These are phyloP conservation scores for Arothron firmamentum DNA, from an alignment of 2,113 vertebrate species.

Conservation along the genomic window DNA sequence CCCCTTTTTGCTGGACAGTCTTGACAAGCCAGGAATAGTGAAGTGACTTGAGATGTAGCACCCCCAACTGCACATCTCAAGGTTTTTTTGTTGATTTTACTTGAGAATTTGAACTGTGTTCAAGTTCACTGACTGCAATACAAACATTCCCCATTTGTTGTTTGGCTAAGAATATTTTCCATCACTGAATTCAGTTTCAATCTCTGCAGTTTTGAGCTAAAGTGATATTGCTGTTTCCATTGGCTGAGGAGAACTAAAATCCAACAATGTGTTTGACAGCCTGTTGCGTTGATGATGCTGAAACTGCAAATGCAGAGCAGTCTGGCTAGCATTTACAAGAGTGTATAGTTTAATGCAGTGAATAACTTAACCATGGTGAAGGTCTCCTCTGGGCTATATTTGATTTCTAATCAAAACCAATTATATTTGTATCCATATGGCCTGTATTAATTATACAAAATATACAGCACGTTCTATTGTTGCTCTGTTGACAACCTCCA, in stretches of 20 bases:
- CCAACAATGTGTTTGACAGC: constrained; percentile 23
- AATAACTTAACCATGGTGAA: too few species aligned
- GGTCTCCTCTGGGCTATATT: neutral
- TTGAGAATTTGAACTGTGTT: neutral
- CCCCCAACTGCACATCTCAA: neutral
- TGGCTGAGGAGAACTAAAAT: constrained; percentile 22
- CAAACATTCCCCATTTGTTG: too few species aligned
- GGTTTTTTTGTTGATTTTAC: neutral
- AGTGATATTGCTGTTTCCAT: constrained; percentile 47
- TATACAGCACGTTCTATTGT: neutral
- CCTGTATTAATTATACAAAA: neutral
- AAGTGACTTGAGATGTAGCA: neutral
- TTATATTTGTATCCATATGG: neutral
- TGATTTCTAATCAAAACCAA: neutral
- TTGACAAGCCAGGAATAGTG: neutral
- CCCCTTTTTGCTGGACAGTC: neutral
- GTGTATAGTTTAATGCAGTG: neutral
- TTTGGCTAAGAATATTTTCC: too few species aligned
- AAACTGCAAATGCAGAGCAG: constrained; percentile 24
- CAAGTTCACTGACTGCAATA: too few species aligned
- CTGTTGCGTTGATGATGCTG: constrained; percentile 22
- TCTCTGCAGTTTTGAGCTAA: too few species aligned
- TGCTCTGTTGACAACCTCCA: neutral
- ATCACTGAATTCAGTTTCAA: too few species aligned
- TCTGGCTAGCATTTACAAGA: constrained; percentile 21